Base-by-base conservation (phyloP, 1,140 invertebrate genomes). In the Trachymyrmex cornetzi region DNA sequence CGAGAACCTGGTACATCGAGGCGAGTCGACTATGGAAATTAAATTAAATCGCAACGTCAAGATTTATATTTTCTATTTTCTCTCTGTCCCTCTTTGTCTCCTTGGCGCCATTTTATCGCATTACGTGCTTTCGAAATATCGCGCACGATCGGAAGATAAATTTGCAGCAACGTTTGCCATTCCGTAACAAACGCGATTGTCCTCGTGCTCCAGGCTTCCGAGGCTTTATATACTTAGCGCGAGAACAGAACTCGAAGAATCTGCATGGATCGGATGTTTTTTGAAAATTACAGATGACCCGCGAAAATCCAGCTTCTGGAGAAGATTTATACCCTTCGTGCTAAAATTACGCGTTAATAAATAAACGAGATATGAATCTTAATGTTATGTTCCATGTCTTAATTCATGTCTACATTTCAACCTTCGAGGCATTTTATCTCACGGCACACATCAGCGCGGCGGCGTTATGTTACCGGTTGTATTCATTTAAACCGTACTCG, bases 81-180 rank as follows among this genome's bases (percentile, higher is more conserved):
- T 38, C 30, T 27, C 77, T 16, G 19, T 3, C n/a, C 16, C n/a
- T n/a, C 12, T 48, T 12, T 0, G 27, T 48, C 22, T 44, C 19
- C 0, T 27, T 12, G 19, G 44, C 24, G 1, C 44, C 2, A 59
- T 61, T 84, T 81, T 63, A 61, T 53, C 38, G 53, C 69, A 30
- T 74, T 74, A 81, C 48, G n/a, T 30, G 77, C 77, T 53, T 69
- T 53, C 48, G n/a, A 80, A 80, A 69, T 84, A 84, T 59, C 50
- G 22, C 50, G 30, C 64, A 22, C n/a, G 77, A 67, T 53, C 44
- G 34, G 53, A 71, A 57, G 16, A 82, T 74, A 82, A 82, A 48
- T 74, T 38, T 1, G 24, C 53, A 55, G 64, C 38, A n/a, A 71
- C 34, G 55, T 72, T 59, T 59, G 53, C 44, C 24, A 11, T 69